Conservation (phyloP, 2,888 invertebrate genomes). For the Coelopa pilipes region DNA sequence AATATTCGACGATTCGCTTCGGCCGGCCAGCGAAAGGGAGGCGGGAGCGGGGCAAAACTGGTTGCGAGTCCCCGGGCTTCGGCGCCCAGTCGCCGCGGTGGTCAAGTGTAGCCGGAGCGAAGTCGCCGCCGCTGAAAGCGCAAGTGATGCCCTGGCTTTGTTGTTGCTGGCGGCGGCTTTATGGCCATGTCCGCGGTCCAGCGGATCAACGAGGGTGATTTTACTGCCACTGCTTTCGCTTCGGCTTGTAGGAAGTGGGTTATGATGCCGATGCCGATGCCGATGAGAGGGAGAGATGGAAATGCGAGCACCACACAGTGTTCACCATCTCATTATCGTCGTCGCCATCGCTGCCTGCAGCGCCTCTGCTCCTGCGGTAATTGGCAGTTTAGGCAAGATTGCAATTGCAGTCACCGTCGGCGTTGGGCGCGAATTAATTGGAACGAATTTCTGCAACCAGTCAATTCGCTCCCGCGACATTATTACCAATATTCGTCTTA, state of each 20-base stretch:
- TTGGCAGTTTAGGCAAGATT: no score
- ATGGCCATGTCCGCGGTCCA: neutral
- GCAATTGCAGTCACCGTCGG: no score
- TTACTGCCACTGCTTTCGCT: neutral
- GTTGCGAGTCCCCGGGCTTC: neutral
- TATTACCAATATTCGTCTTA: no score
- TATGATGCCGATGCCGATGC: conserved; percentile 40
- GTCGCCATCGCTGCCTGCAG: no score
- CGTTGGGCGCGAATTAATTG: no score
- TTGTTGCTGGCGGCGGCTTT: conserved; percentile 35
- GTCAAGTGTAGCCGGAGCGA: conserved; percentile 21
- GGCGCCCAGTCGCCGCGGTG: neutral
- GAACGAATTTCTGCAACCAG: no score
- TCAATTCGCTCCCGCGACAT: no score
- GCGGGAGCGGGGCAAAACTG: neutral
- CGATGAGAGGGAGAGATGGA: neutral
- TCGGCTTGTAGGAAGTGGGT: conserved; percentile 52
- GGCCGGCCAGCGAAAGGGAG: neutral
- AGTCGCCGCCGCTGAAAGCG: conserved; percentile 53
- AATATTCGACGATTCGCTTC: no score
- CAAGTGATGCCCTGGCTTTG: conserved; percentile 58
- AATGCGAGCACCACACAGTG: neutral
- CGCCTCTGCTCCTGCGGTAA: no score
- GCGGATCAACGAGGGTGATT: neutral
- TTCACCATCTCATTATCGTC: neutral